Evolutionary conservation across 2,797 vertebrate genomes (phyloP).

Genomic region (Hippopotamyrus pictus): DNA sequence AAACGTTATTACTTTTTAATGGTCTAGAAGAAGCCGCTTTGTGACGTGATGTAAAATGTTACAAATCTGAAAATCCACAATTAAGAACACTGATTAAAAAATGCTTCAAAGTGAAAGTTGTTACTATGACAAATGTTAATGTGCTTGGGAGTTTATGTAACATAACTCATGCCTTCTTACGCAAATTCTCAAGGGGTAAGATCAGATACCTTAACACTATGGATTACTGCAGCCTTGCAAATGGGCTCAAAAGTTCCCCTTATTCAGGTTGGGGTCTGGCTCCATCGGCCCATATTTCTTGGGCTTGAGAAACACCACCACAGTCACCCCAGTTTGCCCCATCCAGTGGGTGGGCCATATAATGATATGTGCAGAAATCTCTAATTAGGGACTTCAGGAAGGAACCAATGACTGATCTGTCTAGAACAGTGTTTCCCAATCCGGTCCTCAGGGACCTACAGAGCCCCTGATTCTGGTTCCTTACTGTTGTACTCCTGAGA

Average conservation of each 20-base stretch:
- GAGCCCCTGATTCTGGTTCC: background rate
- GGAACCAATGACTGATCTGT: background rate
- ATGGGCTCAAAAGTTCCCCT: background rate
- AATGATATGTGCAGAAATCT: background rate
- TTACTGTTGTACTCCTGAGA: background rate
- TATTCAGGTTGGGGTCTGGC: background rate
- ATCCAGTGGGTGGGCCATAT: background rate
- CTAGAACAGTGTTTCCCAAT: background rate
- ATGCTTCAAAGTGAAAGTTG: background rate
- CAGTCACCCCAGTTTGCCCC: background rate
- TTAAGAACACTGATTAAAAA: background rate
- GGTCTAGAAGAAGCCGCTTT: background rate
- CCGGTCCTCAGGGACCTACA: background rate
- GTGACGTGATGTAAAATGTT: background rate
- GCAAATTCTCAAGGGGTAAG: background rate
- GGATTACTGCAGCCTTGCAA: background rate
- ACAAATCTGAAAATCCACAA: background rate
- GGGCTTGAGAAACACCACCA: background rate
- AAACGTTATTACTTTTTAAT: background rate
- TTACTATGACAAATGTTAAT: background rate
- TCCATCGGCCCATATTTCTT: background rate
- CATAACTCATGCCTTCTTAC: background rate
- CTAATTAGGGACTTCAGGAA: background rate
- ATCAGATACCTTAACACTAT: background rate
- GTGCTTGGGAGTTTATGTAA: background rate